Base-by-base conservation (phyloP, 2,888 invertebrate species). In the Limenitis camilla region DNA sequence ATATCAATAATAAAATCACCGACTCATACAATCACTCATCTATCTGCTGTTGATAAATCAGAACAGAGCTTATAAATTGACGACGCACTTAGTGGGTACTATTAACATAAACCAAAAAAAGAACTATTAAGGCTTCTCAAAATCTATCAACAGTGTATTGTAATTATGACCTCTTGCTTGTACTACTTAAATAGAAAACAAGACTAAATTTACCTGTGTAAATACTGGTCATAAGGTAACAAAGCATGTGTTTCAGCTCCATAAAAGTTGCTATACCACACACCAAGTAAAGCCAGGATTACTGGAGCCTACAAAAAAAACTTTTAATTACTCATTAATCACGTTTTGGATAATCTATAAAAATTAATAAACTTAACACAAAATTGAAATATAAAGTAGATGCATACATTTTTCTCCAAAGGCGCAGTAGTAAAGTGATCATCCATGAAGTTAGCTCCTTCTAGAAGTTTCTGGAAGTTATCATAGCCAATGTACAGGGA, bases 171-270 rank as follows among this genome's bases (percentile, higher is more conserved):
- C n/a, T n/a, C n/a, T n/a, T n/a, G n/a, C n/a, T 33, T 35, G 35
- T 35, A 32, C 10, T 7, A 3, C 19, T 3, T 19, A 2, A 19
- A 19, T 19, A 9, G 10, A 35, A 9, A 35, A 35, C n/a, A 9
- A 9, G 6, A 42, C n/a, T 36, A 11, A 19, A 44, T n/a, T 61
- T 63, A 85, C 77, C 99, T 92, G 78, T 99, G 99, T 68, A 99
- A 82, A 78, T 99, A 98, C 85, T 99, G 99, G 81, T 99, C 99
- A 78, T 99, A 99, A 0, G 99, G 99, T 53, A 99, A 87, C 5
- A 99, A 87, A 0, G 98, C 96, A 72, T 98, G 97, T 0, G 98
- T 98, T 87, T 99, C 98, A 0, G 96, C 94, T 31, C 96, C 96
- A 74, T 92, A 96, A 77, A 99, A 97, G 81, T 99, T 99, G 60